Evolutionary conservation across 2,113 vertebrate genomes (phyloP).

Genomic region (Romanogobio albipinnatus): DNA sequence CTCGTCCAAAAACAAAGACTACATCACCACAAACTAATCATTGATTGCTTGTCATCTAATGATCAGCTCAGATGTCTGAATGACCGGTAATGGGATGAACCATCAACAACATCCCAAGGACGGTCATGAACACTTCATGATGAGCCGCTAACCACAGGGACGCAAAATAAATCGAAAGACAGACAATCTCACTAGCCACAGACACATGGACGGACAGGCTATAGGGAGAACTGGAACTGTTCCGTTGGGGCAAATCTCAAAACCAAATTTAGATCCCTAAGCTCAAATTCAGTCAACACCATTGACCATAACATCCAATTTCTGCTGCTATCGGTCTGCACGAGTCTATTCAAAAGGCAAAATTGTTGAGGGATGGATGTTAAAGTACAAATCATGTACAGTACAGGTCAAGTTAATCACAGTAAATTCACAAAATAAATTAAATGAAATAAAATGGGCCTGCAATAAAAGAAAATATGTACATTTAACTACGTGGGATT

Average conservation of each 20-base stretch:
- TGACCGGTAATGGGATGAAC: conserved; percentile 23
- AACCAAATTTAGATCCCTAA: not conserved
- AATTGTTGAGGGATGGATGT: not conserved
- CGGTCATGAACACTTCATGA: not conserved
- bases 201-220: not conserved
- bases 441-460: not conserved
- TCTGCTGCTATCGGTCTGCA: not conserved
- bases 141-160: conserved; percentile 21
- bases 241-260: not conserved
- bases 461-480: not conserved
- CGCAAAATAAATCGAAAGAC: not conserved
- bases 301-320: not conserved
- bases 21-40: conserved; percentile 13
- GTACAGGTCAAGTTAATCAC: not conserved
- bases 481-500: not conserved
- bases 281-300: not conserved
- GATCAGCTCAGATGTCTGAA: conserved; percentile 36
- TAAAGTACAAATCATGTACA: not conserved
- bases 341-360: not conserved
- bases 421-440: not conserved
- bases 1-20: conserved; percentile 20
- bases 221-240: not conserved
- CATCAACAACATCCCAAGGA: not conserved
- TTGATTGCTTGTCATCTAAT: conserved; percentile 36
- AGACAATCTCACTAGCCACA: conserved; percentile 5